A percentile compares a stretch with the other conserved stretches of the same genome.
These are phyloP conservation scores for Diabrotica virgifera DNA, from an alignment of 1,140 invertebrate species.

Conservation along the genomic window DNA sequence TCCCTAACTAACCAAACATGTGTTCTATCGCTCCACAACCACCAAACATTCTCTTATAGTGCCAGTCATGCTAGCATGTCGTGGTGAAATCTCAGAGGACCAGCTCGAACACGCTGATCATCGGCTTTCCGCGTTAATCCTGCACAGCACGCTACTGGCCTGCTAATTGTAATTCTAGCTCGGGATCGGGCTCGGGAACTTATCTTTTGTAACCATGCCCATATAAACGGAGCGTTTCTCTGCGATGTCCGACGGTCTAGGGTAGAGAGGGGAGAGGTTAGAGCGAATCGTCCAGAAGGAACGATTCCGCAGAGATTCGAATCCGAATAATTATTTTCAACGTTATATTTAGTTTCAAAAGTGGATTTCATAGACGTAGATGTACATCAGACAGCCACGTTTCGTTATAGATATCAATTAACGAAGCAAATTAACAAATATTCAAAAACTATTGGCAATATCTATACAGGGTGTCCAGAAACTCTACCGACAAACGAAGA, in stretches of 20 bases:
- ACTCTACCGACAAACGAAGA: too few species aligned
- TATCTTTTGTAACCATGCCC: slow-evolving; percentile 12
- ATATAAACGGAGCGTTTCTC: slow-evolving; percentile 1
- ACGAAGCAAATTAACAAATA: too few species aligned
- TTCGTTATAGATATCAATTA: too few species aligned
- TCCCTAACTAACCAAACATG: slow-evolving; percentile 10
- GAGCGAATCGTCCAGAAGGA: too few species aligned
- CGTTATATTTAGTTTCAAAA: too few species aligned
- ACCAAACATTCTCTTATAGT: not conserved
- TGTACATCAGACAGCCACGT: too few species aligned
- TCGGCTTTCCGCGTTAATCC: slow-evolving; percentile 9
- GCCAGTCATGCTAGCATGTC: slow-evolving; percentile 8
- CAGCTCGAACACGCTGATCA: slow-evolving; percentile 11
- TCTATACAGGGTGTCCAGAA: too few species aligned
- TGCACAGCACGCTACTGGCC: slow-evolving; percentile 12
- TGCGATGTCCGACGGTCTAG: not conserved
- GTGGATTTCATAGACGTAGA: too few species aligned
- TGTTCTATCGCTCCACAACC: not conserved
- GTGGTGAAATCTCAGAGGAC: slow-evolving; percentile 7
- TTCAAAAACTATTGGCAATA: too few species aligned
- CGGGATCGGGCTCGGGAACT: slow-evolving; percentile 4
- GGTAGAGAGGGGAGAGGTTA: not conserved
- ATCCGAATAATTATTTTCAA: too few species aligned
- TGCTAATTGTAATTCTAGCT: slow-evolving; percentile 14
- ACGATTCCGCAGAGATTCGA: too few species aligned